phyloP scores from a whole-genome alignment of 2,797 vertebrate species.

The Sebastes hubbsi region DNA sequence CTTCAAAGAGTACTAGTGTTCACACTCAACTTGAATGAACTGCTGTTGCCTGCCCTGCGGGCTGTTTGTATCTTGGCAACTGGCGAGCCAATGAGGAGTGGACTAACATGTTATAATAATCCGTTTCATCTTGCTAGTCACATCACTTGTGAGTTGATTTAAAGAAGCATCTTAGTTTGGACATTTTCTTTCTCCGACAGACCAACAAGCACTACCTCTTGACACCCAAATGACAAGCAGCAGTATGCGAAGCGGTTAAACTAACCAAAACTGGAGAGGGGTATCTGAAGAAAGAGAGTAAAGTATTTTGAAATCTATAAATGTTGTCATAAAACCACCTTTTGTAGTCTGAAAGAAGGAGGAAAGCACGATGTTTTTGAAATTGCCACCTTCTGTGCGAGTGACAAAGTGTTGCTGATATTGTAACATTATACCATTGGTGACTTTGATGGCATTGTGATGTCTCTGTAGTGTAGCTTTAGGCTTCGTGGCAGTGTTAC shows the following conservation, averaged over 20 bases:
- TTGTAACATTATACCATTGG: neutral
- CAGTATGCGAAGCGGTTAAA: neutral
- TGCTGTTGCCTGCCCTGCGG: slow-evolving; percentile 56
- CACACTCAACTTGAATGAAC: slow-evolving; percentile 77
- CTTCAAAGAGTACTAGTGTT: slow-evolving; percentile 74
- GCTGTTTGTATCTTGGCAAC: slow-evolving; percentile 72
- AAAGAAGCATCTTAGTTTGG: neutral
- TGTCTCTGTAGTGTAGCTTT: neutral
- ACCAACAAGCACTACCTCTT: neutral
- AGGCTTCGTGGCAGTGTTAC: slow-evolving; percentile 11
- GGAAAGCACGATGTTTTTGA: neutral
- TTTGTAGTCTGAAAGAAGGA: neutral
- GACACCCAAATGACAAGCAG: neutral
- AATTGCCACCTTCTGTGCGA: neutral
- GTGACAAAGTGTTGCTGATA: neutral
- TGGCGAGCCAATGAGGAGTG: slow-evolving; percentile 53
- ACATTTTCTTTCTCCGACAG: slow-evolving; percentile 11
- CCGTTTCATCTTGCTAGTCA: slow-evolving; percentile 54
- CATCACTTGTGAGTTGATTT: slow-evolving; percentile 24
- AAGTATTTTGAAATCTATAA: neutral
- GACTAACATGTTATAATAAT: slow-evolving; percentile 60
- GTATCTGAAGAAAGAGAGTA: neutral
- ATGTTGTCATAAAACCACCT: neutral
- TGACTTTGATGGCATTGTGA: slow-evolving; percentile 2
- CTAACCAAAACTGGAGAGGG: neutral